Percentiles rank a stretch among this genome's conserved stretches.
Evolutionary conservation across 2,797 vertebrate species (phyloP).

Genomic region (Pseudocheirus occidentalis): DNA sequence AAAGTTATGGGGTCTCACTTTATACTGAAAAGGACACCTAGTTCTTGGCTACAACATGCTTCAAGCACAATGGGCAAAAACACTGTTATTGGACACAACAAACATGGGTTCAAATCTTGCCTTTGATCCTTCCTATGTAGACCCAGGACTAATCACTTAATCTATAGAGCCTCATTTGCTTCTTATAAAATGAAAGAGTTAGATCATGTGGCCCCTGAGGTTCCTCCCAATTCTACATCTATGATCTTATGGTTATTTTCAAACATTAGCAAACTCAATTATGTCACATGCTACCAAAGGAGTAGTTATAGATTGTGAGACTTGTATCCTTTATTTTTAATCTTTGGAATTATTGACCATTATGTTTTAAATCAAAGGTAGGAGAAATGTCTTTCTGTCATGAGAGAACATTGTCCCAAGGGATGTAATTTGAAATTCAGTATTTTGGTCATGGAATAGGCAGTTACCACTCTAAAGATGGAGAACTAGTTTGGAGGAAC

Average conservation of each 20-base stretch:
- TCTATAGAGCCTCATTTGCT: background rate
- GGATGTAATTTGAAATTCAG: background rate
- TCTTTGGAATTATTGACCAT: background rate
- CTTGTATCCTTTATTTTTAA: background rate
- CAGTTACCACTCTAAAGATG: background rate
- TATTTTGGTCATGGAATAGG: background rate
- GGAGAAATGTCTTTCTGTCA: background rate
- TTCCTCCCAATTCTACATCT: background rate
- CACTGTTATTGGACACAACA: background rate
- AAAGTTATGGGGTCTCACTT: background rate
- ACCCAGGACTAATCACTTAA: background rate
- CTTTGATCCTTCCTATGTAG: background rate
- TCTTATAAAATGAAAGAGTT: background rate
- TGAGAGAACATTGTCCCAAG: background rate
- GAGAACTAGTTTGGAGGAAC: background rate
- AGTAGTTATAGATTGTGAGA: background rate
- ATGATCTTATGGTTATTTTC: background rate
- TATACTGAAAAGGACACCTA: background rate
- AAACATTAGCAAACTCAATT: background rate
- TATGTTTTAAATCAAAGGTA: background rate
- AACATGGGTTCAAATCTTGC: background rate
- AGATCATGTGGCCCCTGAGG: background rate
- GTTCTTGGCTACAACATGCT: background rate
- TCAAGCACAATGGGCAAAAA: background rate
- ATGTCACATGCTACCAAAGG: background rate